A percentile compares a stretch with the other conserved stretches of the same genome.
Conservation (phyloP, 1,140 invertebrate genomes). For the Laupala kohalensis region DNA sequence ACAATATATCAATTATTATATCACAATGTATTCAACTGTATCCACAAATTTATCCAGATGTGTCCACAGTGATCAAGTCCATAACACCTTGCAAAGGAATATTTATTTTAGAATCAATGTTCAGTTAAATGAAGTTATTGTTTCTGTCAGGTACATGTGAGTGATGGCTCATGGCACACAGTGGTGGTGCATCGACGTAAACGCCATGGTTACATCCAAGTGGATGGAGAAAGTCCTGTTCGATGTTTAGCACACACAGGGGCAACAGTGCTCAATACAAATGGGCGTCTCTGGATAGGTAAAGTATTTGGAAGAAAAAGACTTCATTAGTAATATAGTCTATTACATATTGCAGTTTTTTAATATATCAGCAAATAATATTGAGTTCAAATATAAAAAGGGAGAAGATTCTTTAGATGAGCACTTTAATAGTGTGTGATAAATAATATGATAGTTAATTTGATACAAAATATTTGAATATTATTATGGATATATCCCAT, state of each 20-base stretch:
- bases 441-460: too few relatives aligned
- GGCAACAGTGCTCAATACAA: constrained; percentile 53
- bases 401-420: too few relatives aligned
- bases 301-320: constrained; percentile 16
- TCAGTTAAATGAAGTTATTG: not conserved
- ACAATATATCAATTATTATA: not conserved
- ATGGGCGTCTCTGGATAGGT: constrained; percentile 67
- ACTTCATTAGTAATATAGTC: too few relatives aligned
- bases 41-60: too few relatives aligned
- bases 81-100: too few relatives aligned
- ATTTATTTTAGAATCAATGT: too few relatives aligned
- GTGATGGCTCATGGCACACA: constrained; percentile 62
- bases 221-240: constrained; percentile 48
- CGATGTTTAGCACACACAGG: constrained; percentile 46
- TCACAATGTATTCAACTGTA: too few relatives aligned
- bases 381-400: constrained; percentile 40
- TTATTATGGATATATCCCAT: too few relatives aligned
- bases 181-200: constrained; percentile 50
- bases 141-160: constrained; percentile 39
- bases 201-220: constrained; percentile 48
- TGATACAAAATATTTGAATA: too few relatives aligned
- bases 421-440: too few relatives aligned
- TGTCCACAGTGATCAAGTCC: too few relatives aligned
- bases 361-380: constrained; percentile 6
- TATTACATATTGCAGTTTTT: not conserved